Conservation (phyloP, 2,113 vertebrate genomes). For the Pelecanoides urinatrix region DNA sequence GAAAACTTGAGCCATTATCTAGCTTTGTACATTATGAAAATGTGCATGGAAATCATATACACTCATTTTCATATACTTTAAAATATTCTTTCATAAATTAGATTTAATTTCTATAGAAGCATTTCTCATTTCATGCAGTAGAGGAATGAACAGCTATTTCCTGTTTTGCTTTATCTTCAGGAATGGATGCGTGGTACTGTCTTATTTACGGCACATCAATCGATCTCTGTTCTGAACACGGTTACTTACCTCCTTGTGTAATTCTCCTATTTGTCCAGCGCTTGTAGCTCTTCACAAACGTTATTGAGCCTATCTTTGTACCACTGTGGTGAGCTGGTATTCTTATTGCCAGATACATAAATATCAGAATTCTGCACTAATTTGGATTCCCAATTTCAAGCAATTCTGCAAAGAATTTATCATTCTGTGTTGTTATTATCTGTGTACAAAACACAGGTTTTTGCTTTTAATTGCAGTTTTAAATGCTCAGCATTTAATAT, state of each 20-base stretch:
- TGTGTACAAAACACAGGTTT: background rate
- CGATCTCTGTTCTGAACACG: background rate
- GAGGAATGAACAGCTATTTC: background rate
- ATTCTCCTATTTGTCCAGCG: background rate
- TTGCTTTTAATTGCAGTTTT: background rate
- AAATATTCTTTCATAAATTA: background rate
- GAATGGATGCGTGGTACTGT: background rate
- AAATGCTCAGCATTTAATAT: background rate
- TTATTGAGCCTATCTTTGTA: background rate
- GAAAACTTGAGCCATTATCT: background rate
- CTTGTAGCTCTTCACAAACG: background rate
- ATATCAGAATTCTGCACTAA: background rate
- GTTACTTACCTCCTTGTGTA: background rate
- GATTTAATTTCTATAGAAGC: background rate
- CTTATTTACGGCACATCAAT: background rate
- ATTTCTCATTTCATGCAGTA: background rate
- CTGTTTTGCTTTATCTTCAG: background rate
- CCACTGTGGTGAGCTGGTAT: background rate
- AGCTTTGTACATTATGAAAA: background rate
- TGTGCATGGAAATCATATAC: background rate
- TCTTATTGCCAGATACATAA: background rate
- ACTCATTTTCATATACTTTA: background rate
- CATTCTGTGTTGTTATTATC: background rate
- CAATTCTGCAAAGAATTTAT: background rate
- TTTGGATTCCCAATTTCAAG: background rate